phyloP scores from a whole-genome alignment of 2,797 vertebrate genomes.

The Spinus pinus region DNA sequence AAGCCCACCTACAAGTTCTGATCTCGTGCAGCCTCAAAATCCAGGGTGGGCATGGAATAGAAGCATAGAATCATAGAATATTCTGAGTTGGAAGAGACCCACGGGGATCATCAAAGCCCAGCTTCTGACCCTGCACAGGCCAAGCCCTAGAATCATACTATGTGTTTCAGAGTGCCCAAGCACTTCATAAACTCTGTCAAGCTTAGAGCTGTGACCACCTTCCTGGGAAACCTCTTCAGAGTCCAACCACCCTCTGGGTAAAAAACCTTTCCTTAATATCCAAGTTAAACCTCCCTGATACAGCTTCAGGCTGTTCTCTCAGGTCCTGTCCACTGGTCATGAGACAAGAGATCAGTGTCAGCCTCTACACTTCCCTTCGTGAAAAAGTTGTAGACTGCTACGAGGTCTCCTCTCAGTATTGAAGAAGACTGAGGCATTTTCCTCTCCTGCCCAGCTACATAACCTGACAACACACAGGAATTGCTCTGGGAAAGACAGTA shows the following conservation, averaged over 20 bases:
- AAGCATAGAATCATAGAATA: background rate
- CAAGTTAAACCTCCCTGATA: background rate
- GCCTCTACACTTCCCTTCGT: background rate
- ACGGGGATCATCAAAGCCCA: background rate
- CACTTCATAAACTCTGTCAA: background rate
- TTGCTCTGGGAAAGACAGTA: background rate
- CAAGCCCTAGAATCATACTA: background rate
- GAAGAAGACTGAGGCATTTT: background rate
- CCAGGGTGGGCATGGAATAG: background rate
- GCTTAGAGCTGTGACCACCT: background rate
- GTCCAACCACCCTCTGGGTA: background rate
- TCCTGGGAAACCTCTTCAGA: background rate
- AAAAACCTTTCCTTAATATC: background rate
- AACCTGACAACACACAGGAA: background rate
- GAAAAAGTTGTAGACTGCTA: background rate
- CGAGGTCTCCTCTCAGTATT: background rate
- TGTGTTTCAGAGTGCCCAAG: background rate
- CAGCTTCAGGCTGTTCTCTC: background rate
- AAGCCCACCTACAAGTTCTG: background rate
- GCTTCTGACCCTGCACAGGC: background rate
- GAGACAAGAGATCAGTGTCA: background rate
- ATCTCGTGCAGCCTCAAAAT: background rate
- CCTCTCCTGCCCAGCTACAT: background rate
- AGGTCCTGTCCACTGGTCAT: background rate
- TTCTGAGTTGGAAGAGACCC: background rate